phyloP scores from a whole-genome alignment of 2,888 invertebrate genomes.

The Latrodectus hesperus region DNA sequence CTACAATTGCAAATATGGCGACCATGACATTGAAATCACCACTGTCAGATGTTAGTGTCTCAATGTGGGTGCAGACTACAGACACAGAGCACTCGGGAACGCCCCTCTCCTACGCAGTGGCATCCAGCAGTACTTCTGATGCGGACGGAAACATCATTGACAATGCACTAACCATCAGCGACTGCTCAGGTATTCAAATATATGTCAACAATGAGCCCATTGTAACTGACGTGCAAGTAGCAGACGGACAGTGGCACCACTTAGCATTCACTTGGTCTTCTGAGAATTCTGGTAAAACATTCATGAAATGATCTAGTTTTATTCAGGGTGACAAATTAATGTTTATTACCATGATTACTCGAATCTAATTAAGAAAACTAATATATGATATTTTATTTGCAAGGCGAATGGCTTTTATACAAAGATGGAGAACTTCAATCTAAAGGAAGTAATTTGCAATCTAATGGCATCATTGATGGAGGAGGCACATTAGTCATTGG shows the following conservation, averaged over 20 bases:
- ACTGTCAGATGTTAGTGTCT: conserved; percentile 42
- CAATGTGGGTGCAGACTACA: conserved; percentile 62
- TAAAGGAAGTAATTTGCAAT: conserved; percentile 28
- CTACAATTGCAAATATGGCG: conserved; percentile 56
- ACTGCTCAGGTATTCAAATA: conserved; percentile 41
- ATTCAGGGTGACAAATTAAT: background rate
- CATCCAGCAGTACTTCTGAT: conserved; percentile 10
- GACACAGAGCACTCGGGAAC: conserved; percentile 45
- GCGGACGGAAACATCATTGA: conserved; percentile 11
- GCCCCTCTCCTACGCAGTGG: conserved; percentile 57
- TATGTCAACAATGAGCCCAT: conserved; percentile 62
- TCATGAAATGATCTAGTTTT: background rate
- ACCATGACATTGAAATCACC: conserved; percentile 18
- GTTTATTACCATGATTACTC: background rate
- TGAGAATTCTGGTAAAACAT: conserved; percentile 36
- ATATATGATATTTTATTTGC: background rate
- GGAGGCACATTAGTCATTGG: conserved; percentile 58
- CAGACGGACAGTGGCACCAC: conserved; percentile 65
- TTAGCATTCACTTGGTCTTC: conserved; percentile 64
- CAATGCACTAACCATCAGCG: conserved; percentile 62
- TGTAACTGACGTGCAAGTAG: conserved; percentile 47
- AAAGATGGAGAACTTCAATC: conserved; percentile 47
- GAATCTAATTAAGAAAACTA: no score
- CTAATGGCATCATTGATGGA: conserved; percentile 24
- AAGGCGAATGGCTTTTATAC: conserved; percentile 56